Conservation (phyloP, 1,140 invertebrate species). For the Diorhabda elongata region DNA sequence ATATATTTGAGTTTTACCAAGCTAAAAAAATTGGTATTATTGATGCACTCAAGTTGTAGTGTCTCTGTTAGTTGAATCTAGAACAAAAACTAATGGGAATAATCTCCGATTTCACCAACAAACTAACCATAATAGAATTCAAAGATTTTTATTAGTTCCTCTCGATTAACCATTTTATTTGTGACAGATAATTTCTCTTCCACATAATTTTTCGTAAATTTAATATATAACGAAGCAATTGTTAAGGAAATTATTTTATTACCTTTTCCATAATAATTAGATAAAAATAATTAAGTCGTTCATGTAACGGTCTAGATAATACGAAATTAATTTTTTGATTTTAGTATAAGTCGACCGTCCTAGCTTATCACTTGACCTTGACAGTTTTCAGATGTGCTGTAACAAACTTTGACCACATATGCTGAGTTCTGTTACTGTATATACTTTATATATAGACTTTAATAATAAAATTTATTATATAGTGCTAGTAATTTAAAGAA, state of each 20-base stretch:
- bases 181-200: slow-evolving; percentile 5
- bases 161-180: not conserved
- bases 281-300: not conserved
- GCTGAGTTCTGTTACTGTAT: no score
- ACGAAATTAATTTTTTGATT: not conserved
- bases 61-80: no score
- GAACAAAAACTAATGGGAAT: not conserved
- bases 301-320: not conserved
- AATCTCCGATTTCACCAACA: slow-evolving; percentile 4
- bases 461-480: no score
- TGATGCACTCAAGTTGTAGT: no score
- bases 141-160: slow-evolving; percentile 3
- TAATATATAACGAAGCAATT: not conserved
- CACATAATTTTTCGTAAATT: not conserved
- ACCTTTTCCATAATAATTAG: not conserved
- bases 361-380: no score
- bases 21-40: no score
- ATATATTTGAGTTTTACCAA: no score
- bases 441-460: no score
- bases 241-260: not conserved
- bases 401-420: no score
- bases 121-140: not conserved
- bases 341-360: no score
- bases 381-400: no score
- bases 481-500: no score